Evolutionary conservation across 1,140 invertebrate genomes (phyloP).

Genomic region (Drosophila malerkotliana): DNA sequence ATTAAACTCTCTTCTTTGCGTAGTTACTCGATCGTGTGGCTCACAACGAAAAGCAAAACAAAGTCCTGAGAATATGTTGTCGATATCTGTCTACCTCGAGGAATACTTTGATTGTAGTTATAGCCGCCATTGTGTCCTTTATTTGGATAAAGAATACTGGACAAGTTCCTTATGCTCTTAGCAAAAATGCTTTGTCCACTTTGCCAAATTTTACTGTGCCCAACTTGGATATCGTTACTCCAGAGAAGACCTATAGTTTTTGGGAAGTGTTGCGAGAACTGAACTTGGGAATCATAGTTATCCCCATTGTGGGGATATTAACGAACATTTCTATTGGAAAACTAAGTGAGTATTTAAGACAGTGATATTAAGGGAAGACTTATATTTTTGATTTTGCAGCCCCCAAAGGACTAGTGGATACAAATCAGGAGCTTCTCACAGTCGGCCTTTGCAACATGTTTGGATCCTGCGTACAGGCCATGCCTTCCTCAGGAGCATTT

Average conservation of each 20-base stretch:
- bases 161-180: slow-evolving; percentile 61
- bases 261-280: slow-evolving; percentile 87
- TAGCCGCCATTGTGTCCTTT: slow-evolving; percentile 88
- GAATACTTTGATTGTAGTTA: slow-evolving; percentile 91
- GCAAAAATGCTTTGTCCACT: slow-evolving; percentile 86
- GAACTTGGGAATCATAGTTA: slow-evolving; percentile 89
- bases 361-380: neutral
- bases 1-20: neutral
- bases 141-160: slow-evolving; percentile 69
- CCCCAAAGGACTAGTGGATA: slow-evolving; percentile 86
- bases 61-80: slow-evolving; percentile 76
- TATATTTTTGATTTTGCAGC: slow-evolving; percentile 33
- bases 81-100: slow-evolving; percentile 87
- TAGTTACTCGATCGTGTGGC: slow-evolving; percentile 62
- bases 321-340: slow-evolving; percentile 95
- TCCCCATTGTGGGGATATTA: slow-evolving; percentile 92
- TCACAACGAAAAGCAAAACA: slow-evolving; percentile 80
- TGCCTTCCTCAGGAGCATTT: slow-evolving; percentile 92
- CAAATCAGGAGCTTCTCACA: slow-evolving; percentile 89
- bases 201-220: slow-evolving; percentile 87
- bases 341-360: slow-evolving; percentile 87
- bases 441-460: slow-evolving; percentile 90
- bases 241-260: slow-evolving; percentile 86
- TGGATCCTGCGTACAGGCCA: slow-evolving; percentile 90
- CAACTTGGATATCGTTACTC: slow-evolving; percentile 85